These are phyloP conservation scores for Caiman crocodilus DNA, from an alignment of 2,797 vertebrate genomes.

Conservation along the genomic window DNA sequence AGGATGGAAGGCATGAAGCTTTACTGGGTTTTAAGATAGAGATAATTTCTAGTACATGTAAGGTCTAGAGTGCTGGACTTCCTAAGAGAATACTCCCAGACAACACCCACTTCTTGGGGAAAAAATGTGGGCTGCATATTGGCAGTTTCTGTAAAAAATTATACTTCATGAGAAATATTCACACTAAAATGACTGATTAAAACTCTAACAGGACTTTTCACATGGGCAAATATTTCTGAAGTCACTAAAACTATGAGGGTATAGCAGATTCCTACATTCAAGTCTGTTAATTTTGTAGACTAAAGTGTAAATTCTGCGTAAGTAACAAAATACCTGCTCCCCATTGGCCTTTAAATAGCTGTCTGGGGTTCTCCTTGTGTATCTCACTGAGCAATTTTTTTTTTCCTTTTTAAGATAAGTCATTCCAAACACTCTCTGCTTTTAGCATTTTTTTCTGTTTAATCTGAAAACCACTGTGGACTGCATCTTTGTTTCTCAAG, in stretches of 20 bases:
- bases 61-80: not conserved
- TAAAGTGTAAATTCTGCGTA: not conserved
- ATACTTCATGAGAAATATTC: not conserved
- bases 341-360: not conserved
- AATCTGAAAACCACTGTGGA: not conserved
- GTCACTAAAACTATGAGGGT: rapidly evolving
- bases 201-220: not conserved
- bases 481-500: constrained; percentile 20
- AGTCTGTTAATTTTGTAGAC: not conserved
- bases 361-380: not conserved
- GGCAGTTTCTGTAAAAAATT: not conserved
- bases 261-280: not conserved
- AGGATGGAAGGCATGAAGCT: constrained; percentile 24
- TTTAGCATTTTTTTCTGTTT: constrained; percentile 6
- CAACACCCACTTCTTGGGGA: not conserved
- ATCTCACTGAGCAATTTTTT: not conserved
- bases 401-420: not conserved
- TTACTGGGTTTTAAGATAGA: not conserved
- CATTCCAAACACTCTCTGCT: constrained; percentile 8
- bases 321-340: not conserved
- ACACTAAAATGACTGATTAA: not conserved
- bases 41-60: not conserved
- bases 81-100: not conserved
- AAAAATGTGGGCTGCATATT: constrained; percentile 4
- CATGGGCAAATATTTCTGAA: not conserved